A percentile compares a stretch with the other conserved stretches of the same genome.
These are phyloP conservation scores for Papilio helenus DNA, from an alignment of 1,140 invertebrate genomes.

Conservation along the genomic window DNA sequence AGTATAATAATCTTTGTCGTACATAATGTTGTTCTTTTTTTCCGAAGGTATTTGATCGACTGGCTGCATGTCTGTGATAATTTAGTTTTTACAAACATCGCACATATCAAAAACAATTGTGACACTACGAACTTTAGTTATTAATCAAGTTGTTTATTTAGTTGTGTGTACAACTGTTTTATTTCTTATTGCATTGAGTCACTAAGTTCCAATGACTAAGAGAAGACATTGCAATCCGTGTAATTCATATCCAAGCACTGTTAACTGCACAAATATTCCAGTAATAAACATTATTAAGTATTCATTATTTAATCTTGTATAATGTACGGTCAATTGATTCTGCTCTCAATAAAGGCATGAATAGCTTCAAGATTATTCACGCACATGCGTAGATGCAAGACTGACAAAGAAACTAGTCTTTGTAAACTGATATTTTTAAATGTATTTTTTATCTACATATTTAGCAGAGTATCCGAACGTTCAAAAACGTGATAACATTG, in stretches of 20 bases:
- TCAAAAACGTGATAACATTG: conserved; percentile 28
- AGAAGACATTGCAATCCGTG: conserved; percentile 12
- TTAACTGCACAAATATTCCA: background rate
- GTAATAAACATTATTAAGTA: background rate
- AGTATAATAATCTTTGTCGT: background rate
- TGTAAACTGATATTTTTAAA: background rate
- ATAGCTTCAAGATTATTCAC: conserved; percentile 19
- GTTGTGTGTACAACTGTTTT: background rate
- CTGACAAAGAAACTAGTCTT: conserved; percentile 5
- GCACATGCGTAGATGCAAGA: conserved; percentile 16
- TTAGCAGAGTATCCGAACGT: conserved; percentile 17
- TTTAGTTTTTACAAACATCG: background rate
- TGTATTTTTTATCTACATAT: conserved; percentile 4
- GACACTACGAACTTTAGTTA: background rate
- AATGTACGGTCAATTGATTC: conserved; percentile 10
- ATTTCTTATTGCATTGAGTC: background rate
- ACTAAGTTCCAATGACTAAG: background rate
- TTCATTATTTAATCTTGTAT: conserved; percentile 27
- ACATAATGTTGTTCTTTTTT: background rate
- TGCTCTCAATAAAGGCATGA: conserved; percentile 1
- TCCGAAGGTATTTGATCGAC: background rate
- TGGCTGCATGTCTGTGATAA: background rate
- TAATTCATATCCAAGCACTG: background rate
- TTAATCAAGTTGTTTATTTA: background rate
- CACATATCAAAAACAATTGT: background rate